These are phyloP conservation scores for Corythoichthys intestinalis DNA, from an alignment of 2,113 vertebrate species.

Conservation along the genomic window DNA sequence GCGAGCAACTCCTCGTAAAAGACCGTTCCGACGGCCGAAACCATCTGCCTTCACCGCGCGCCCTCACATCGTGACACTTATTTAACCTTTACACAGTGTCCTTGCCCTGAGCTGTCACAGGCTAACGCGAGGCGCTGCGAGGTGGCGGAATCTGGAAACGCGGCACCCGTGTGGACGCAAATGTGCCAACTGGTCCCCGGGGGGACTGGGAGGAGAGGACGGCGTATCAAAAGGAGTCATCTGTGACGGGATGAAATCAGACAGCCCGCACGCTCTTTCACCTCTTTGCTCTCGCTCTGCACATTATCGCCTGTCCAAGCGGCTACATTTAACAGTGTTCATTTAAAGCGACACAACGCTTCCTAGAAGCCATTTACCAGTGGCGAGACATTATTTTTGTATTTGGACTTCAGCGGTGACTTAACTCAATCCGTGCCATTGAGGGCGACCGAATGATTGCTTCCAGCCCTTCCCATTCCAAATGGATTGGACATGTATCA, in stretches of 20 bases:
- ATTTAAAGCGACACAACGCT: slow-evolving; percentile 1
- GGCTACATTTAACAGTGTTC: background rate
- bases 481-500: no score
- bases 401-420: background rate
- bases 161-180: slow-evolving; percentile 9
- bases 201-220: slow-evolving; percentile 47
- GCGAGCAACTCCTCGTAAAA: background rate
- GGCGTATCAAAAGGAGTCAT: slow-evolving; percentile 55
- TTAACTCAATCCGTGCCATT: background rate
- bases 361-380: background rate
- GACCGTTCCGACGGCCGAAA: background rate
- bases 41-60: background rate
- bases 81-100: slow-evolving; percentile 44
- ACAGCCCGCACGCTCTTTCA: slow-evolving; percentile 31
- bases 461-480: no score
- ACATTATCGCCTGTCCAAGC: background rate
- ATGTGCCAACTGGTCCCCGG: slow-evolving; percentile 49
- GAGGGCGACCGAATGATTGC: no score
- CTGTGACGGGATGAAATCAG: slow-evolving; percentile 51
- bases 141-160: slow-evolving; percentile 46
- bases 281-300: slow-evolving; percentile 7
- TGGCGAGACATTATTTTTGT: background rate
- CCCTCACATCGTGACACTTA: slow-evolving; percentile 10
- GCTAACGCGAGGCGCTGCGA: slow-evolving; percentile 49
- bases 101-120: slow-evolving; percentile 60